Evolutionary conservation across 2,113 vertebrate genomes (phyloP).

Genomic region (Sinocyclocheilus grahami): DNA sequence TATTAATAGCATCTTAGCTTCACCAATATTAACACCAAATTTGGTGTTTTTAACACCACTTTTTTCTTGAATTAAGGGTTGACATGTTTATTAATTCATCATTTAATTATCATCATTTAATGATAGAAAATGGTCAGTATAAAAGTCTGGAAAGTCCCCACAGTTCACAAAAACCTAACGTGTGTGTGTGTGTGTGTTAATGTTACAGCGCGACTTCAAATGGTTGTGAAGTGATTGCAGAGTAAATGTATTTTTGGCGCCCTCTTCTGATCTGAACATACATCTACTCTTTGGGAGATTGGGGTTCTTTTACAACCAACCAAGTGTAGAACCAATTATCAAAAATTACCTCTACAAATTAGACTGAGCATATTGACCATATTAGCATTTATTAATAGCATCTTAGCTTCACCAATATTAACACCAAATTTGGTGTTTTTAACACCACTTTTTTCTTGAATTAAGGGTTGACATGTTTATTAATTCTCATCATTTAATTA

Average conservation of each 20-base stretch:
- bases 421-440: background rate
- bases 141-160: too few species aligned
- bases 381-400: background rate
- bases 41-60: too few species aligned
- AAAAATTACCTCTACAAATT: background rate
- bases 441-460: background rate
- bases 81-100: background rate
- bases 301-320: too few species aligned
- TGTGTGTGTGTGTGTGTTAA: too few species aligned
- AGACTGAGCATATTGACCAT: background rate
- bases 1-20: background rate
- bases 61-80: background rate
- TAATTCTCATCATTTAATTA: background rate
- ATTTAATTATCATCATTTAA: background rate
- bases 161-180: too few species aligned
- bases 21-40: background rate
- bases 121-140: background rate
- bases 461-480: background rate
- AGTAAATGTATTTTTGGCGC: background rate
- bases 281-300: background rate
- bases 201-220: background rate
- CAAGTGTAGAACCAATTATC: too few species aligned
- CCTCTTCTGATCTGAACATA: background rate
- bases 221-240: background rate
- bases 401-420: background rate